These are phyloP conservation scores for Trichonephila inaurata DNA, from an alignment of 1,140 invertebrate species.

Conservation along the genomic window DNA sequence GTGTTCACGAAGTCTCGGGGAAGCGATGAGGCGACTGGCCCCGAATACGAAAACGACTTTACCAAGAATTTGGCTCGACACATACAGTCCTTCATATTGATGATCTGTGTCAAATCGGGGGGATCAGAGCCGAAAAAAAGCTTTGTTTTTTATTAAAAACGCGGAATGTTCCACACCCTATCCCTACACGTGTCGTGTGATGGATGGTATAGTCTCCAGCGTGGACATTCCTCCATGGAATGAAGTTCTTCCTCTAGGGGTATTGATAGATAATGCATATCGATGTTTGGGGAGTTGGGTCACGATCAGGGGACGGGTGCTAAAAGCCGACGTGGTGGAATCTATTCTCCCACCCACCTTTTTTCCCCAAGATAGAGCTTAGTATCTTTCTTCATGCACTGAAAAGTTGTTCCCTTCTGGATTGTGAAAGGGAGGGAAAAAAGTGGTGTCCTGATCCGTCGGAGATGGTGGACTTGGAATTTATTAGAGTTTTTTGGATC, in stretches of 20 bases:
- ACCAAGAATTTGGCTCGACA: neutral
- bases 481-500: constrained; percentile 1
- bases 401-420: neutral
- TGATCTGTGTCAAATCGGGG: neutral
- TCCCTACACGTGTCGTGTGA: neutral
- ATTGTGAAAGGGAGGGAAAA: neutral
- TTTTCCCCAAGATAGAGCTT: neutral
- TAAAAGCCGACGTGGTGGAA: constrained; percentile 24
- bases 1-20: neutral
- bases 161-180: constrained; percentile 2
- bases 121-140: constrained; percentile 16
- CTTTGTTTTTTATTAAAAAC: constrained; percentile 28
- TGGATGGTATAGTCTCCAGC: neutral
- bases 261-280: constrained; percentile 35
- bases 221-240: constrained; percentile 5
- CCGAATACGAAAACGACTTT: neutral
- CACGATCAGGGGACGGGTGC: neutral
- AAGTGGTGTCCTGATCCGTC: neutral
- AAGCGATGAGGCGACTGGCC: neutral
- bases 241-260: neutral
- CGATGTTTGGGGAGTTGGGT: constrained; percentile 2
- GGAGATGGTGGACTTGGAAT: neutral
- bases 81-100: constrained; percentile 21
- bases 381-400: constrained; percentile 8
- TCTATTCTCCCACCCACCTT: neutral